A percentile compares a stretch with the other conserved stretches of the same genome.
phyloP scores from a whole-genome alignment of 2,888 invertebrate species.

The Micropterix aruncella region DNA sequence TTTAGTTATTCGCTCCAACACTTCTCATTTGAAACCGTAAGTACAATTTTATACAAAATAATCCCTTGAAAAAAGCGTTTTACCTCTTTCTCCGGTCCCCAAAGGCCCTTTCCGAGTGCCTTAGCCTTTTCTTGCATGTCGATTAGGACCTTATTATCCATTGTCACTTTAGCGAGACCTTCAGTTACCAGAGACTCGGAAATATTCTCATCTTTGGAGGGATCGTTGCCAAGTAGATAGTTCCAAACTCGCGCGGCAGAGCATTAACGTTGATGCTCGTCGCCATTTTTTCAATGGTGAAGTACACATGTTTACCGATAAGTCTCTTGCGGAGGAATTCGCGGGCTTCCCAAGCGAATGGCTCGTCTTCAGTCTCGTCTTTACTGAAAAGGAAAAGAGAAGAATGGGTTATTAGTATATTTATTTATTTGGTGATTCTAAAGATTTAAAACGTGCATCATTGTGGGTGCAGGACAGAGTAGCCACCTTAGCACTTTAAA shows the following conservation, averaged over 20 bases:
- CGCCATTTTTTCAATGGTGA: constrained; percentile 71
- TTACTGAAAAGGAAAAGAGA: constrained; percentile 32
- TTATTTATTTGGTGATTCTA: too few relatives aligned
- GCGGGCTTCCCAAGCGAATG: constrained; percentile 95
- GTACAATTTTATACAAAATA: too few relatives aligned
- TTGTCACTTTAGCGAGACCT: constrained; percentile 71
- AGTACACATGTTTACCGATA: constrained; percentile 81
- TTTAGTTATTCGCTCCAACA: too few relatives aligned
- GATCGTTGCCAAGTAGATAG: constrained; percentile 75
- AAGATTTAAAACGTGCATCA: too few relatives aligned
- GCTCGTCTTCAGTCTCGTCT: constrained; percentile 71
- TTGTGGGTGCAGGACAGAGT: too few relatives aligned
- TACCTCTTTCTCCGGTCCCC: constrained; percentile 37
- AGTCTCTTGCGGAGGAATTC: constrained; percentile 88
- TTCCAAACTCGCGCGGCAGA: constrained; percentile 59
- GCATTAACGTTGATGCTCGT: constrained; percentile 63
- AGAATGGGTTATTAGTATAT: too few relatives aligned
- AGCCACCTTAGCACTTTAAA: too few relatives aligned
- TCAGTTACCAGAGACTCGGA: constrained; percentile 79
- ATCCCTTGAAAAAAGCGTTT: too few relatives aligned
- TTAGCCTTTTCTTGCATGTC: constrained; percentile 88
- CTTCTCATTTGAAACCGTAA: too few relatives aligned
- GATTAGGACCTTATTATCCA: constrained; percentile 52
- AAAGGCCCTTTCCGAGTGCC: constrained; percentile 74
- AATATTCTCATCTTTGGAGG: constrained; percentile 67